Evolutionary conservation across 2,888 invertebrate species (phyloP).

Genomic region (Aphidius colemani): DNA sequence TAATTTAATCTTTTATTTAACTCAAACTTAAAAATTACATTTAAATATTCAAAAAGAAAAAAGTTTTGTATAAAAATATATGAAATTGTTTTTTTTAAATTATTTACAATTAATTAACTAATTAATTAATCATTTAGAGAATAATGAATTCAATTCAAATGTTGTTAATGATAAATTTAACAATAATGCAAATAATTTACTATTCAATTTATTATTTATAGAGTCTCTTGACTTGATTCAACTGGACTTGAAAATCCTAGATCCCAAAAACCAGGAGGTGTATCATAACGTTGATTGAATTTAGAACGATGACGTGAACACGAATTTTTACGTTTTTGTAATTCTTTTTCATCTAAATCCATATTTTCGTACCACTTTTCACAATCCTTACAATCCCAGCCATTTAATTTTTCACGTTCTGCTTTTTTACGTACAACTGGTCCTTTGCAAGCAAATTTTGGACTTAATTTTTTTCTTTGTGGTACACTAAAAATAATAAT

Average conservation of each 20-base stretch:
- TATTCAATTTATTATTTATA: no score
- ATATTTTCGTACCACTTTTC: slow-evolving; percentile 53
- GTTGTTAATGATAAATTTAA: not conserved
- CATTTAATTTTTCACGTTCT: slow-evolving; percentile 54
- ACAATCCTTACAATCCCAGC: slow-evolving; percentile 59
- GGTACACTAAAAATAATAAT: slow-evolving; percentile 34
- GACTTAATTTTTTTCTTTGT: slow-evolving; percentile 37
- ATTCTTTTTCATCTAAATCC: slow-evolving; percentile 53
- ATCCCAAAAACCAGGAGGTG: slow-evolving; percentile 59
- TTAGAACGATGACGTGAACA: slow-evolving; percentile 63
- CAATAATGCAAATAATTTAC: no score
- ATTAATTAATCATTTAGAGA: no score
- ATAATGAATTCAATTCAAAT: not conserved
- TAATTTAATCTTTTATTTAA: no score
- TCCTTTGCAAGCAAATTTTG: slow-evolving; percentile 46
- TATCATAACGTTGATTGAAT: slow-evolving; percentile 50
- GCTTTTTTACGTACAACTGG: slow-evolving; percentile 51
- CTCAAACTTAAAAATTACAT: no score
- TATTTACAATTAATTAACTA: not conserved
- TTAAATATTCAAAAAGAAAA: no score
- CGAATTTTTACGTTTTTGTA: slow-evolving; percentile 55
- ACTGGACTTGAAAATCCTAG: slow-evolving; percentile 50
- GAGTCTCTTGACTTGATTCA: slow-evolving; percentile 29
- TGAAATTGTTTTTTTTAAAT: no score
- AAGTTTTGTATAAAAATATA: no score